A percentile compares a stretch with the other conserved stretches of the same genome.
Conservation (phyloP, 1,140 invertebrate genomes). For the Drosophila watanabei region DNA sequence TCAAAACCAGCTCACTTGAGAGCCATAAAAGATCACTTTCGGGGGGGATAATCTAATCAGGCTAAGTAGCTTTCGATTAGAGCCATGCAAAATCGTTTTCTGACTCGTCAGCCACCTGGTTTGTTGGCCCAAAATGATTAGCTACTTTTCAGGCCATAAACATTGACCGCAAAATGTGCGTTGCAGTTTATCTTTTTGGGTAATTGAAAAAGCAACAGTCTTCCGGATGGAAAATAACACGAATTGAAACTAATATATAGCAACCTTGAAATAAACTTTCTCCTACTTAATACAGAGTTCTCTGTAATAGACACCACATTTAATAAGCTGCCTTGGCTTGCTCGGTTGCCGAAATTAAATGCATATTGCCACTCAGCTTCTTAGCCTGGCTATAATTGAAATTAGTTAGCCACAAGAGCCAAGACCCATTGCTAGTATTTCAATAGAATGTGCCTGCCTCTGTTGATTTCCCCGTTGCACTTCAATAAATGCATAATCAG, state of each 20-base stretch:
- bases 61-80: constrained; percentile 4
- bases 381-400: constrained; percentile 46
- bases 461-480: constrained; percentile 55
- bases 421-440: constrained; percentile 28
- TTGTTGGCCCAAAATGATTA: constrained; percentile 13
- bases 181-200: neutral
- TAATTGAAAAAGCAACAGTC: constrained; percentile 6
- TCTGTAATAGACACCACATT: neutral
- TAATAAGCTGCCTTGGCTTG: neutral
- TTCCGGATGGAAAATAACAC: too few species aligned
- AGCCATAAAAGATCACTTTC: constrained; percentile 6
- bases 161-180: constrained; percentile 7
- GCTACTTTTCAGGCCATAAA: neutral
- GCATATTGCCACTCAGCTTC: constrained; percentile 4
- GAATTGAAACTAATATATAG: neutral
- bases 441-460: constrained; percentile 23
- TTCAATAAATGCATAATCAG: constrained; percentile 71
- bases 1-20: neutral
- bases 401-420: constrained; percentile 57
- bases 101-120: constrained; percentile 4
- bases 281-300: neutral
- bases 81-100: constrained; percentile 15
- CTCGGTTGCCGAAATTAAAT: constrained; percentile 21
- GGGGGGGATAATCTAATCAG: constrained; percentile 20
- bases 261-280: neutral